A percentile compares a stretch with the other conserved stretches of the same genome.
Conservation (phyloP, 1,140 invertebrate species). For the Pogonomyrmex barbatus region DNA sequence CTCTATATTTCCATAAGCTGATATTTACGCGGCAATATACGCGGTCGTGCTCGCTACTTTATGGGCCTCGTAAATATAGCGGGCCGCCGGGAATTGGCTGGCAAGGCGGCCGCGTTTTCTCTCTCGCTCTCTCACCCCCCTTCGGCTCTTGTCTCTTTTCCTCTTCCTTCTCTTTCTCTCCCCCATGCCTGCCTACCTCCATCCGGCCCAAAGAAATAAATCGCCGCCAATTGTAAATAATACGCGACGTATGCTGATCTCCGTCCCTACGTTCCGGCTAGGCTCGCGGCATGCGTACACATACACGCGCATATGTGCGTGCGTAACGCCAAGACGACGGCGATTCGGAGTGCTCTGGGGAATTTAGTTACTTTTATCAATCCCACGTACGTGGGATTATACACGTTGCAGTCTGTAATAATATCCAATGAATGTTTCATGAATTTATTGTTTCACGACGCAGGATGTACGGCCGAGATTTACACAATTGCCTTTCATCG, state of each 20-base stretch:
- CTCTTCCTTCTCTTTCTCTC: constrained; percentile 34
- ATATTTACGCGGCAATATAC: constrained; percentile 87
- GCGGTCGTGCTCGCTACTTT: constrained; percentile 85
- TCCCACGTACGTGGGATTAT: background rate
- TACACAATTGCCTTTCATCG: background rate
- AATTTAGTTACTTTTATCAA: constrained; percentile 20
- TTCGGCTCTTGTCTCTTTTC: background rate
- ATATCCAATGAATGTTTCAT: background rate
- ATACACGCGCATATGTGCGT: constrained; percentile 1
- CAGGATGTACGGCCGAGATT: background rate
- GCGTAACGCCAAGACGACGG: background rate
- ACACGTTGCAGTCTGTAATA: background rate
- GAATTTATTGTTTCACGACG: background rate
- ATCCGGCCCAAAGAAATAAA: constrained; percentile 81
- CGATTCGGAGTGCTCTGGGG: background rate
- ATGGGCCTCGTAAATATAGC: constrained; percentile 87
- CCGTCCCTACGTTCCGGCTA: constrained; percentile 65
- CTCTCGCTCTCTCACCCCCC: constrained; percentile 55
- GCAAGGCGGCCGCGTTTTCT: constrained; percentile 81
- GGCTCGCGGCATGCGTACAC: constrained; percentile 11
- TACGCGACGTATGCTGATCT: constrained; percentile 82
- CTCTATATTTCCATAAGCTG: constrained; percentile 87
- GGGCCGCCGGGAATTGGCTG: constrained; percentile 85
- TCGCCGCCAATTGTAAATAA: constrained; percentile 84
- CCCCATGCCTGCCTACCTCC: constrained; percentile 72